phyloP scores from a whole-genome alignment of 2,888 invertebrate species.

The Eulithis testata region DNA sequence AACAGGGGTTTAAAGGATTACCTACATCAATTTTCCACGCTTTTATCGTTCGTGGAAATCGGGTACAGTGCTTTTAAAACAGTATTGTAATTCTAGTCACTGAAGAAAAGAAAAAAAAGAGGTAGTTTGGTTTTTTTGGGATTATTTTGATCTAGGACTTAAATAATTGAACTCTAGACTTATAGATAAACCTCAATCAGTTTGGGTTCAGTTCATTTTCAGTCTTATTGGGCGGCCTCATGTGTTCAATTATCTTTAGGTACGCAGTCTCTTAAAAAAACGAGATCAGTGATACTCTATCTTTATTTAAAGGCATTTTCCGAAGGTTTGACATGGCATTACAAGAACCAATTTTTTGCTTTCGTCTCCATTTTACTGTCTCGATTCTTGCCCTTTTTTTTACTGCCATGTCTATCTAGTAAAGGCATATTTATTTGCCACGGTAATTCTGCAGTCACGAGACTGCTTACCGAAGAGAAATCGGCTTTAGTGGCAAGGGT shows the following conservation, averaged over 20 bases:
- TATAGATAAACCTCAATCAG: not conserved
- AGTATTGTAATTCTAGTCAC: no score
- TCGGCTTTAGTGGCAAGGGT: conserved; percentile 13
- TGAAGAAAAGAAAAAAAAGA: no score
- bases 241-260: not conserved
- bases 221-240: not conserved
- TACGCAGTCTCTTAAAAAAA: conserved; percentile 11
- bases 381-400: conserved; percentile 43
- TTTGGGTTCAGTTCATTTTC: no score
- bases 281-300: conserved; percentile 20
- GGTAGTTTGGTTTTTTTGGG: no score
- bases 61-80: no score
- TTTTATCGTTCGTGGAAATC: no score
- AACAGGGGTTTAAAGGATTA: no score
- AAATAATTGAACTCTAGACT: no score
- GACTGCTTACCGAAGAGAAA: conserved; percentile 14
- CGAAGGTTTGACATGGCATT: conserved; percentile 38
- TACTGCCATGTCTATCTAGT: conserved; percentile 46
- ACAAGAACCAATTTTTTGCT: conserved; percentile 41
- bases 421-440: conserved; percentile 39
- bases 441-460: conserved; percentile 8
- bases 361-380: conserved; percentile 39
- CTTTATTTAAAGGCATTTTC: conserved; percentile 32
- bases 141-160: no score
- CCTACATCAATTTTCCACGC: no score